phyloP scores from a whole-genome alignment of 2,113 vertebrate species.

The Bufo bufo region DNA sequence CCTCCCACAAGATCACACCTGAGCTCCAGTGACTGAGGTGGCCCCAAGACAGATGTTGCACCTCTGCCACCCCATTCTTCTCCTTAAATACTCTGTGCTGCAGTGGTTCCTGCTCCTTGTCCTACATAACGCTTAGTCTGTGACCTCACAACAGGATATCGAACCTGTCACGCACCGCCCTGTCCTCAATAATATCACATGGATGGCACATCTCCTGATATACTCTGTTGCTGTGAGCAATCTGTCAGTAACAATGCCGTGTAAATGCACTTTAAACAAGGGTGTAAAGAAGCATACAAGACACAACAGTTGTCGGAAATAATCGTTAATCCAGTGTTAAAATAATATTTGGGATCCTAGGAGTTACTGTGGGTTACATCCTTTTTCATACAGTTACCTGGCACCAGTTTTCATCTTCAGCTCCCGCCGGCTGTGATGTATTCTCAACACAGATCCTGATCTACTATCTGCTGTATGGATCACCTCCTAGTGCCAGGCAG shows the following conservation, averaged over 20 bases:
- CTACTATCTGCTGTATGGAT: background rate
- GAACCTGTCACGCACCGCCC: background rate
- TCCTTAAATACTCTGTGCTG: background rate
- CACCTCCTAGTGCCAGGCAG: background rate
- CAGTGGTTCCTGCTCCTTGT: background rate
- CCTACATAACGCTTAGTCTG: background rate
- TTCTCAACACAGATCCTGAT: slow-evolving; percentile 37
- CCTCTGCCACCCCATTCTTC: background rate
- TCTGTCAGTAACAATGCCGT: background rate
- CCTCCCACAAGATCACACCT: background rate
- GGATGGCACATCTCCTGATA: background rate
- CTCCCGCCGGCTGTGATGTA: background rate
- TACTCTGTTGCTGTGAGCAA: background rate
- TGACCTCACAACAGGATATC: background rate
- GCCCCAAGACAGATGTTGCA: too few relatives aligned
- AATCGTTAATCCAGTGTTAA: background rate
- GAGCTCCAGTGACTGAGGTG: too few relatives aligned
- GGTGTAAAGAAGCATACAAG: background rate
- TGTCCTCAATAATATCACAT: background rate
- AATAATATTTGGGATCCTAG: background rate
- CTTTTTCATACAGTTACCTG: background rate
- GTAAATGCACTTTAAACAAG: background rate
- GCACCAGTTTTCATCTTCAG: background rate
- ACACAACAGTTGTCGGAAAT: background rate
- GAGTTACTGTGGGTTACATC: slow-evolving; percentile 1